Percentiles rank a stretch among this genome's conserved stretches.
Evolutionary conservation across 1,140 invertebrate species (phyloP).

Genomic region (Marisa cornuarietis): DNA sequence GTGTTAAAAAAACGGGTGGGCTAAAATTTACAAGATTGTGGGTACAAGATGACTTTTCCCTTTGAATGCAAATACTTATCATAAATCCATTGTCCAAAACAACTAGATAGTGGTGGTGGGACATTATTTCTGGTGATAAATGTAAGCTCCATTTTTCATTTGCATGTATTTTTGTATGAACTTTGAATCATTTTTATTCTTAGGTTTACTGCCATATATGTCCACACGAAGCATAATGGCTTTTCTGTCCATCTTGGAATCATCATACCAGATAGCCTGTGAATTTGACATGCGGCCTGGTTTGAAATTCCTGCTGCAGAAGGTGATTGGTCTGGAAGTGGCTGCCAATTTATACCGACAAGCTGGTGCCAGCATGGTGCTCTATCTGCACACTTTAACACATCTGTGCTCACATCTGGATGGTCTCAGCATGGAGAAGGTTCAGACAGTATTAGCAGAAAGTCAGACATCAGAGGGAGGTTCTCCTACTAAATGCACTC

Average conservation of each 20-base stretch:
- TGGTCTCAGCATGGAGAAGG: conserved; percentile 1
- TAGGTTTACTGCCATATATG: conserved; percentile 67
- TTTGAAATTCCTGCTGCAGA: conserved; percentile 91
- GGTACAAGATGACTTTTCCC: no score
- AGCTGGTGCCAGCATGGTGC: conserved; percentile 89
- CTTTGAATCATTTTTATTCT: conserved; percentile 41
- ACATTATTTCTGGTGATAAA: neutral
- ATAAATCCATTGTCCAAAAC: no score
- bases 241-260: conserved; percentile 81
- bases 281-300: conserved; percentile 90
- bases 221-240: conserved; percentile 72
- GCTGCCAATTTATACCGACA: conserved; percentile 92
- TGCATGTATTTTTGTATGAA: no score
- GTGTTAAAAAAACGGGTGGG: no score
- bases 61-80: no score
- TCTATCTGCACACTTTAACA: conserved; percentile 86
- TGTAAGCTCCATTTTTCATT: neutral
- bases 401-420: conserved; percentile 78
- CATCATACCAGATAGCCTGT: conserved; percentile 81
- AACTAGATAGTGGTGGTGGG: neutral
- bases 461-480: no score
- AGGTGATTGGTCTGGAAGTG: conserved; percentile 86
- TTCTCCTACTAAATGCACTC: no score
- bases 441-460: neutral
- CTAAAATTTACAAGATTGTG: no score